These are phyloP conservation scores for Peromyscus melanophrys DNA, from an alignment of 2,797 vertebrate species.

Conservation along the genomic window DNA sequence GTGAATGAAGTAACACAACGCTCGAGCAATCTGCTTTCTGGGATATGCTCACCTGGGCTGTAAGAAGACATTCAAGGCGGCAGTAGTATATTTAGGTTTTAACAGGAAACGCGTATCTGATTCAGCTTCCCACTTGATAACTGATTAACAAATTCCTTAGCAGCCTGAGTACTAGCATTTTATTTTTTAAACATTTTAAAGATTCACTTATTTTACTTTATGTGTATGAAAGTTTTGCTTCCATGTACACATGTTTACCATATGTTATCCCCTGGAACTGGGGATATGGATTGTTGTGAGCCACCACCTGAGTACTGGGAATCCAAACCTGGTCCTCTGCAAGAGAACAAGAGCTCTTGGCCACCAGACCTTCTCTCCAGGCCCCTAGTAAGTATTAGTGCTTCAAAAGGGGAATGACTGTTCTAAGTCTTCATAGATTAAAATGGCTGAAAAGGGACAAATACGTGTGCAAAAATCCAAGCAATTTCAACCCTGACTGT, in stretches of 20 bases:
- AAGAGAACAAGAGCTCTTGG: neutral
- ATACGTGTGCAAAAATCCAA: constrained; percentile 40
- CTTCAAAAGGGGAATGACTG: constrained; percentile 15
- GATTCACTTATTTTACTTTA: neutral
- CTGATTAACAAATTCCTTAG: neutral
- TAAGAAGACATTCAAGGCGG: neutral
- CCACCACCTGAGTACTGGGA: neutral
- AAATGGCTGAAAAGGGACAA: constrained; percentile 29
- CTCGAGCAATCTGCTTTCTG: neutral
- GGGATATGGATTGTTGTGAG: neutral
- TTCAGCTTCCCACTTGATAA: neutral
- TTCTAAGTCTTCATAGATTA: constrained; percentile 6
- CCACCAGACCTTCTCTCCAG: neutral
- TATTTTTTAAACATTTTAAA: neutral
- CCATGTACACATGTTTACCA: neutral
- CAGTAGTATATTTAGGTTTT: constrained; percentile 36
- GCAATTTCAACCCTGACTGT: neutral
- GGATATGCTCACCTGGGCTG: neutral
- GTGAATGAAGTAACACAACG: neutral
- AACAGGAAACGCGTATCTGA: neutral
- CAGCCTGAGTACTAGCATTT: neutral
- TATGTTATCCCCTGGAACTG: neutral
- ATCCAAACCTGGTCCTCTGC: neutral
- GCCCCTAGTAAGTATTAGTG: neutral
- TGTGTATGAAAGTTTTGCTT: neutral